Base-by-base conservation (phyloP, 1,140 invertebrate species). In the Pemphigus obesinymphae region DNA sequence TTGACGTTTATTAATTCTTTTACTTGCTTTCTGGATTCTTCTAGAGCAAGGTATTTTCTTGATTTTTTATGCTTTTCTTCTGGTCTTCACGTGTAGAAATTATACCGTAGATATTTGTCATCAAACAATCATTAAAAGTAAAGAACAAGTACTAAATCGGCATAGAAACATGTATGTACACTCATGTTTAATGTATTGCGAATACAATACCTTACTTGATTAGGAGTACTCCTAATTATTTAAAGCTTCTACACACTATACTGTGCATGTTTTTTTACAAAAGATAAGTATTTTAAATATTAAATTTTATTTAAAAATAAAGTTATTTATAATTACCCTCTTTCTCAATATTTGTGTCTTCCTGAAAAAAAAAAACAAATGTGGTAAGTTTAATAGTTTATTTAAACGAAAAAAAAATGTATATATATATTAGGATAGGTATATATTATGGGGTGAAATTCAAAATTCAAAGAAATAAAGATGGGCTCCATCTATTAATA, bases 311-410 rank as follows among this genome's bases (percentile, higher is more conserved):
- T n/a, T 31, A 2, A 50, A 3, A 29, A 29, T 48, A 10, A 31
- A 31, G 50, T 31, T 29, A n/a, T 34, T 80, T 78, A 83, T 82
- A 83, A 81, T 85, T 85, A 84, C 73, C 72, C 75, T 78, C 83
- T 82, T 80, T 84, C 83, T 83, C 83, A 66, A 83, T 82, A 76
- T 70, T 75, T 82, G 80, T 75, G 68, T 84, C 84, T 72, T 82
- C 84, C 85, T 83, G 82, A 34, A 83, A 85, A 58, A 72, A 84
- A 78, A 75, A 82, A 68, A 81, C 10, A 68, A n/a, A n/a, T n/a
- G n/a, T n/a, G n/a, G n/a, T n/a, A n/a, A n/a, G n/a, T n/a, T n/a
- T n/a, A n/a, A n/a, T n/a, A n/a, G n/a, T n/a, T n/a, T n/a, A n/a
- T n/a, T n/a, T n/a, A n/a, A n/a, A n/a, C n/a, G n/a, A n/a, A n/a